phyloP scores from a whole-genome alignment of 2,797 vertebrate species.

The Ispidina lecontei region DNA sequence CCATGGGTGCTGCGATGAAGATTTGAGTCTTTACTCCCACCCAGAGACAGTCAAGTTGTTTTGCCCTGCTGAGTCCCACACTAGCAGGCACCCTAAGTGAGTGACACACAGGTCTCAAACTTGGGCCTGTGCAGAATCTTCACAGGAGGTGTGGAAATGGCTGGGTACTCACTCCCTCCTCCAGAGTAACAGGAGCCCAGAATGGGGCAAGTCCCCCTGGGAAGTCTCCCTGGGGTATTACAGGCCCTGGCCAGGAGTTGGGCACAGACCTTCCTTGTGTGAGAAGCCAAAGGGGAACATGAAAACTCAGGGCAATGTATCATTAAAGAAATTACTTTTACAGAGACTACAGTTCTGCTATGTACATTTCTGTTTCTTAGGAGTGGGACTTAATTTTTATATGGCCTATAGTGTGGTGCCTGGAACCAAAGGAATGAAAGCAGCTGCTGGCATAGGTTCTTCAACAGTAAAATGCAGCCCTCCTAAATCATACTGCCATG shows the following conservation, averaged over 20 bases:
- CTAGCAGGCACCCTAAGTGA: neutral
- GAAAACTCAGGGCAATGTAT: neutral
- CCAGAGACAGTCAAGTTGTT: neutral
- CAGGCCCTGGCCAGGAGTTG: neutral
- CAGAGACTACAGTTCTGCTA: neutral
- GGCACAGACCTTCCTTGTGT: neutral
- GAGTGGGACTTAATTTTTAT: neutral
- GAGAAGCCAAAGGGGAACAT: neutral
- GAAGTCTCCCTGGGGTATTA: neutral
- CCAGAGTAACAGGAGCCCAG: neutral
- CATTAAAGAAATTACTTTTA: neutral
- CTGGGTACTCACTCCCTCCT: neutral
- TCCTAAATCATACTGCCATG: neutral
- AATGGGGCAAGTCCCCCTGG: fast-evolving
- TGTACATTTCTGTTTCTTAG: neutral
- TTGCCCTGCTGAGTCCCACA: neutral
- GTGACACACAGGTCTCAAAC: neutral
- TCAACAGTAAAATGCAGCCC: neutral
- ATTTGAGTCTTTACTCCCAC: neutral
- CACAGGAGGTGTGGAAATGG: neutral
- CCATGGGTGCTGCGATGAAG: neutral
- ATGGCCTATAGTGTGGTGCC: neutral
- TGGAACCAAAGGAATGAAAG: neutral
- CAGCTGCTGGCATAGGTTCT: neutral
- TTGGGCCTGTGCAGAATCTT: neutral